phyloP scores from a whole-genome alignment of 2,888 invertebrate species.

The Alcis repandata region DNA sequence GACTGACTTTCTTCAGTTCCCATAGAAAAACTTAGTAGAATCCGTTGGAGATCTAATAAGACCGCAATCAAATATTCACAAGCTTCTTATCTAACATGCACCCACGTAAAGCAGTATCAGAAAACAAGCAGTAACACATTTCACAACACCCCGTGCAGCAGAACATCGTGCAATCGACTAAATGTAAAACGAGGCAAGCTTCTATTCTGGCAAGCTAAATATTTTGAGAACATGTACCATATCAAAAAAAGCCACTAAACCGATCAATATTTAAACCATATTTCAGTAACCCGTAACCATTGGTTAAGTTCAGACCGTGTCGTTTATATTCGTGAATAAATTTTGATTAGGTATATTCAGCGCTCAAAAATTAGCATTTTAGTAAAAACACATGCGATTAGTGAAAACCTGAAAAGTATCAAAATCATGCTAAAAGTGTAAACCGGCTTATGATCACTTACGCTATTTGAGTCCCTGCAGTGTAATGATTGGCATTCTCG shows the following conservation, averaged over 20 bases:
- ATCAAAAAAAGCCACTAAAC: neutral
- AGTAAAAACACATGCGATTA: conserved; percentile 62
- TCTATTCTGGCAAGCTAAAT: neutral
- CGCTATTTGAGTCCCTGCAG: conserved; percentile 56
- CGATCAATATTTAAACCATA: conserved; percentile 1
- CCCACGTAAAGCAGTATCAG: conserved; percentile 14
- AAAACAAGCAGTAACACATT: conserved; percentile 18
- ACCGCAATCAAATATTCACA: neutral
- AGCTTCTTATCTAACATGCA: conserved; percentile 1
- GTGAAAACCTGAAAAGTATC: conserved; percentile 52
- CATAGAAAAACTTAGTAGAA: neutral
- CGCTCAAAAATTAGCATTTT: conserved; percentile 12
- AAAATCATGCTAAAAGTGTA: conserved; percentile 63
- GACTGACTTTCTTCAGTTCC: too few relatives aligned
- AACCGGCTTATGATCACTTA: conserved; percentile 84
- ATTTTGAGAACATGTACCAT: neutral
- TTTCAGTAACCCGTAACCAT: conserved; percentile 17
- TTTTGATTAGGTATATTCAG: conserved; percentile 13
- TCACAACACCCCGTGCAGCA: neutral
- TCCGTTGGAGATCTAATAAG: neutral
- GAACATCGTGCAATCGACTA: conserved; percentile 4
- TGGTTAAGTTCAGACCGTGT: conserved; percentile 3
- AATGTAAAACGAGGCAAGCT: conserved; percentile 5
- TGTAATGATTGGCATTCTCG: conserved; percentile 54
- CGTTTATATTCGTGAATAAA: conserved; percentile 2